phyloP scores from a whole-genome alignment of 2,113 vertebrate species.

The Sus scrofa region DNA sequence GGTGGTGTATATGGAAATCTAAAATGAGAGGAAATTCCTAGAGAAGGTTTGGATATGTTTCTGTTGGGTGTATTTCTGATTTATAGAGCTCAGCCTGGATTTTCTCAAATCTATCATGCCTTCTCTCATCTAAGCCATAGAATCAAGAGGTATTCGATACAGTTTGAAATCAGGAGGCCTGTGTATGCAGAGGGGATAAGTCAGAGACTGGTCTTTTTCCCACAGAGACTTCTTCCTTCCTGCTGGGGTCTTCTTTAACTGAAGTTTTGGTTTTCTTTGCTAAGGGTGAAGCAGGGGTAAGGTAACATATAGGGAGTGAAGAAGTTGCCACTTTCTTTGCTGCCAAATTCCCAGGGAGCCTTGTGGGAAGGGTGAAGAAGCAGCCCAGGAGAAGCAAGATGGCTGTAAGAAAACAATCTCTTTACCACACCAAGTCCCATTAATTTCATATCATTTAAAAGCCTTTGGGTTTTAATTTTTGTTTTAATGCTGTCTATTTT shows the following conservation, averaged over 20 bases:
- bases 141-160: neutral
- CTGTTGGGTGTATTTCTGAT: neutral
- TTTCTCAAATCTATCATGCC: neutral
- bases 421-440: conserved; percentile 31
- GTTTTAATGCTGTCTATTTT: neutral
- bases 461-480: neutral
- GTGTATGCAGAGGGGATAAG: neutral
- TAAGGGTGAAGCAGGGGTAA: neutral
- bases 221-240: neutral
- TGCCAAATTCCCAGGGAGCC: no score
- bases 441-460: conserved; percentile 34
- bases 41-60: neutral
- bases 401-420: neutral
- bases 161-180: neutral
- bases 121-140: conserved; percentile 20
- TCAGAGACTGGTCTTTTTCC: neutral
- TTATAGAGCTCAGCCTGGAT: neutral
- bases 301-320: neutral
- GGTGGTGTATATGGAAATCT: neutral
- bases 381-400: neutral
- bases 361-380: neutral
- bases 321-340: neutral
- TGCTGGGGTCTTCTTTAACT: neutral
- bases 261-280: neutral
- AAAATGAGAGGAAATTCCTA: conserved; percentile 60